Conservation (phyloP, 2,113 vertebrate genomes). For the Varanus salvator region DNA sequence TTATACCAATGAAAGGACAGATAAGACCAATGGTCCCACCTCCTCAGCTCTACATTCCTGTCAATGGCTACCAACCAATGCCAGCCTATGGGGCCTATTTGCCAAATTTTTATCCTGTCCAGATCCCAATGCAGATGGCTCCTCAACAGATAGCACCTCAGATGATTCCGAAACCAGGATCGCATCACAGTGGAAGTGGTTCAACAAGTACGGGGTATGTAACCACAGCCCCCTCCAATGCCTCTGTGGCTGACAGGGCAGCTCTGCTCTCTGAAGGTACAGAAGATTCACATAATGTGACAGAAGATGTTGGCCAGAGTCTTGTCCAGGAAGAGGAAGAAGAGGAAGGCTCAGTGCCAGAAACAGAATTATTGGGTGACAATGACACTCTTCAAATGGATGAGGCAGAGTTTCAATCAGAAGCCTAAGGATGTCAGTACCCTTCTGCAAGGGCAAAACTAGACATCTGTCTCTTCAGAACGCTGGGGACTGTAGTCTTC, state of each 20-base stretch:
- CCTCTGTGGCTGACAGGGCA: slow-evolving; percentile 85
- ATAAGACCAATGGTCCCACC: slow-evolving; percentile 89
- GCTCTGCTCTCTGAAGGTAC: slow-evolving; percentile 82
- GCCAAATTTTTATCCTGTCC: slow-evolving; percentile 96
- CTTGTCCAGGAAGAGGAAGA: slow-evolving; percentile 82
- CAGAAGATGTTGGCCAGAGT: slow-evolving; percentile 79
- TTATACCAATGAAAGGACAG: slow-evolving; percentile 92
- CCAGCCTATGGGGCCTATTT: slow-evolving; percentile 91
- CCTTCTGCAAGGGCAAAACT: slow-evolving; percentile 23
- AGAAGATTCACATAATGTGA: slow-evolving; percentile 75
- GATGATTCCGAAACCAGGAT: slow-evolving; percentile 88
- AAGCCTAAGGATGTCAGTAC: slow-evolving; percentile 76
- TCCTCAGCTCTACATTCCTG: slow-evolving; percentile 94
- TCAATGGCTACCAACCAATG: slow-evolving; percentile 96
- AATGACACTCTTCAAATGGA: slow-evolving; percentile 85
- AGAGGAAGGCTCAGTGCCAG: slow-evolving; percentile 85
- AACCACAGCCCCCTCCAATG: slow-evolving; percentile 91
- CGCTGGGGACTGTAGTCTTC: slow-evolving; percentile 27
- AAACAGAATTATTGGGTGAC: slow-evolving; percentile 92
- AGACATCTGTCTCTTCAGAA: slow-evolving; percentile 23
- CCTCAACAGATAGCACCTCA: slow-evolving; percentile 89
- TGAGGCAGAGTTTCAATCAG: slow-evolving; percentile 79
- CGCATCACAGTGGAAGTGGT: slow-evolving; percentile 94
- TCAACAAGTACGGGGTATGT: slow-evolving; percentile 97
- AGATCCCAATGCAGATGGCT: slow-evolving; percentile 93